phyloP scores from a whole-genome alignment of 2,797 vertebrate species.

The Fratercula arctica region DNA sequence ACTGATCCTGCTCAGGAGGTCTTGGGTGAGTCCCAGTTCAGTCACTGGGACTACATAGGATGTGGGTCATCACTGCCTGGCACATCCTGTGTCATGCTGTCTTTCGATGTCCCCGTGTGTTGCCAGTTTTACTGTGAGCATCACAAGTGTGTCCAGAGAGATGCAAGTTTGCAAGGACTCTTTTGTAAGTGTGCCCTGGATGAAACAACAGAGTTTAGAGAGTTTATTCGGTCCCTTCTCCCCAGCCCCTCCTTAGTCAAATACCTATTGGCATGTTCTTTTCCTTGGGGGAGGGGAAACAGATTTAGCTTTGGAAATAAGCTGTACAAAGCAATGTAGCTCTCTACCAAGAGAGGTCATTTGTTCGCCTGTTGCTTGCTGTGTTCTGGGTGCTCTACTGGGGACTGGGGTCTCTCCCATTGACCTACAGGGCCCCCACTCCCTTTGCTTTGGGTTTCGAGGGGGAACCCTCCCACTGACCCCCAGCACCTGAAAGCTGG shows the following conservation, averaged over 20 bases:
- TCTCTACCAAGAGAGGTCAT: not conserved
- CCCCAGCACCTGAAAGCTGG: not conserved
- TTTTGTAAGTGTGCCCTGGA: not conserved
- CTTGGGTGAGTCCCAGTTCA: not conserved
- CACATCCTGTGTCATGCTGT: not conserved
- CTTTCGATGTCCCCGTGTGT: not conserved
- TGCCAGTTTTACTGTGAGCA: not conserved
- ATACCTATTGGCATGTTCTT: not conserved
- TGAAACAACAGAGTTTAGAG: not conserved
- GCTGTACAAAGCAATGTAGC: accelerated
- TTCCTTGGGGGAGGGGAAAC: not conserved
- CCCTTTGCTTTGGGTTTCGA: not conserved
- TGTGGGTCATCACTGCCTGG: not conserved
- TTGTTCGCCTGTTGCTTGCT: not conserved
- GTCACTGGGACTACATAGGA: no score
- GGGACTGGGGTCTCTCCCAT: not conserved
- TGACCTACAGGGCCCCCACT: not conserved
- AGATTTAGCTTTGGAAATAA: not conserved
- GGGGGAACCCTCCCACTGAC: not conserved
- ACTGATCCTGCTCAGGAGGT: not conserved
- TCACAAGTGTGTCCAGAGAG: not conserved
- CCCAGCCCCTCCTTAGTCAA: not conserved
- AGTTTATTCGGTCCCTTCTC: not conserved
- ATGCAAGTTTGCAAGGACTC: not conserved
- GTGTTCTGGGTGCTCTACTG: not conserved